Evolutionary conservation across 2,113 vertebrate species (phyloP).

Genomic region (Myodes glareolus): DNA sequence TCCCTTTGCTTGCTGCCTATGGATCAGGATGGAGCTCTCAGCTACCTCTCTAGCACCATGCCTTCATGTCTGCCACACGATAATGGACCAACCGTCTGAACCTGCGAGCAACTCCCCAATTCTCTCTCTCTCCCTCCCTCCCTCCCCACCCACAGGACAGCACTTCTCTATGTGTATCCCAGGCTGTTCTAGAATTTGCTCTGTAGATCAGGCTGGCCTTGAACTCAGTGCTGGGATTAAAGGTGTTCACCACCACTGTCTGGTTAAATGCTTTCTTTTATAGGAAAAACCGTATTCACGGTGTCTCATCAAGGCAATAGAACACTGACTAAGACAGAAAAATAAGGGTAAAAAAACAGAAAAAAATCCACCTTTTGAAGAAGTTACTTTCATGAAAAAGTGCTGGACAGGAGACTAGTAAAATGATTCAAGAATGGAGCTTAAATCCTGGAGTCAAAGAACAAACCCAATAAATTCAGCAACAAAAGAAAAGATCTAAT

Average conservation of each 20-base stretch:
- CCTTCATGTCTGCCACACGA: not conserved
- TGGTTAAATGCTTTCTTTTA: not conserved
- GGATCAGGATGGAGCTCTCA: not conserved
- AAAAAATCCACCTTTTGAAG: constrained; percentile 25
- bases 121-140: no score
- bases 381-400: constrained; percentile 47
- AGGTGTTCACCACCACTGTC: not conserved
- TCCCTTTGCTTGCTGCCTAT: no score
- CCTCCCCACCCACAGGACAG: not conserved
- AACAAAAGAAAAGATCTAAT: not conserved
- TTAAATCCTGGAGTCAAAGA: not conserved
- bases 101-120: not conserved
- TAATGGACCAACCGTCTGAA: not conserved
- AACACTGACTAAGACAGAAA: not conserved
- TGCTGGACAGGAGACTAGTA: not conserved
- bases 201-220: not conserved
- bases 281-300: not conserved
- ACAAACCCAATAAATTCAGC: not conserved
- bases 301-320: not conserved
- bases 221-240: not conserved
- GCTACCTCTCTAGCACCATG: not conserved
- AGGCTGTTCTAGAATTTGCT: not conserved
- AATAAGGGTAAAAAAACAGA: not conserved
- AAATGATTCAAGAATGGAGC: not conserved
- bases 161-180: not conserved